A percentile compares a stretch with the other conserved stretches of the same genome.
These are phyloP conservation scores for Palaemon carinicauda DNA, from an alignment of 1,140 invertebrate species.

Conservation along the genomic window DNA sequence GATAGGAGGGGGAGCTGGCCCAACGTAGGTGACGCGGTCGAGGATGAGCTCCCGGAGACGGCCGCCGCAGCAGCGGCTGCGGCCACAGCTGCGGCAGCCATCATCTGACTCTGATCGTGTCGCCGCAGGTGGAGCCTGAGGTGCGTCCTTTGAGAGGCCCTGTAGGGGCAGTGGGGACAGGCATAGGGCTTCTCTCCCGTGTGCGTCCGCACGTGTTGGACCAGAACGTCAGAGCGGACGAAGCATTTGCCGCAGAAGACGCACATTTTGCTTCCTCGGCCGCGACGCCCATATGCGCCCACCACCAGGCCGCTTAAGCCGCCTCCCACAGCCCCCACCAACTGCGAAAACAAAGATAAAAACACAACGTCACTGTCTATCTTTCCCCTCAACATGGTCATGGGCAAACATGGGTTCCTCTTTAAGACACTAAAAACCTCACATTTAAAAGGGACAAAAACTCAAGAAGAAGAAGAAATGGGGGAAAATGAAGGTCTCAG, in stretches of 20 bases:
- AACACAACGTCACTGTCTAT: slow-evolving; percentile 21
- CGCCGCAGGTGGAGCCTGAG: slow-evolving; percentile 38
- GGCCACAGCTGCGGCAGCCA: background rate
- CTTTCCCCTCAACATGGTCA: background rate
- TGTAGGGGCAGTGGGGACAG: slow-evolving; percentile 51
- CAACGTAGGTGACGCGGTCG: too few species aligned
- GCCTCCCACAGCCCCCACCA: slow-evolving; percentile 24
- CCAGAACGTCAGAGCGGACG: slow-evolving; percentile 44
- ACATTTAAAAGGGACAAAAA: too few species aligned
- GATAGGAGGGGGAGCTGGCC: background rate
- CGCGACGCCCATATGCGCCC: slow-evolving; percentile 31
- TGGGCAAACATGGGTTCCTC: too few species aligned
- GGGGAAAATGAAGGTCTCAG: too few species aligned
- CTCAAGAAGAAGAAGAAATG: too few species aligned
- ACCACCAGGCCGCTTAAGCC: slow-evolving; percentile 27
- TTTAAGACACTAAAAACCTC: too few species aligned
- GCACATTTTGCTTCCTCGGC: slow-evolving; percentile 41
- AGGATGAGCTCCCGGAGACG: background rate
- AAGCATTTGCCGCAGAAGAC: slow-evolving; percentile 43
- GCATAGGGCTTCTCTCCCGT: slow-evolving; percentile 52
- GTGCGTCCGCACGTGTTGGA: slow-evolving; percentile 46
- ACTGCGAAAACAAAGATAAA: slow-evolving; percentile 45
- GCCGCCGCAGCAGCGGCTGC: background rate
- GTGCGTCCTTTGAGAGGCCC: slow-evolving; percentile 46
- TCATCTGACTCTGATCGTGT: slow-evolving; percentile 1